Percentiles rank a stretch among this genome's conserved stretches.
These are phyloP conservation scores for Betta splendens DNA, from an alignment of 2,797 vertebrate species.

Conservation along the genomic window DNA sequence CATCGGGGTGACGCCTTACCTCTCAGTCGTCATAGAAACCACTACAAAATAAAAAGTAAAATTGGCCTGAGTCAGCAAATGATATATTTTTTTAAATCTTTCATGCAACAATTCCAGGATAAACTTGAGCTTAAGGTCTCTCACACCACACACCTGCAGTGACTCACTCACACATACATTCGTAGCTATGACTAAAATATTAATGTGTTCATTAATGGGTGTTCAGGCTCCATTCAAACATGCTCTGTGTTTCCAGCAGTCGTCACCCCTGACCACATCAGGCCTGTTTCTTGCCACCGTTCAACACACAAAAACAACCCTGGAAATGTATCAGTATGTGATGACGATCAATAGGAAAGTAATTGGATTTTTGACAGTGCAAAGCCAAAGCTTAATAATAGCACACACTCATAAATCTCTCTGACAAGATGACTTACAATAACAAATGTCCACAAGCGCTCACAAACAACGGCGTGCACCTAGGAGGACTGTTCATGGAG, in stretches of 20 bases:
- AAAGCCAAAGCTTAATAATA: conserved; percentile 66
- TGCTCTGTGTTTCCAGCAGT: not conserved
- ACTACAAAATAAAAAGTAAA: conserved; percentile 38
- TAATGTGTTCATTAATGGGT: conserved; percentile 14
- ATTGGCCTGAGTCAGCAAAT: conserved; percentile 43
- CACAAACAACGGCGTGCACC: conserved; percentile 29
- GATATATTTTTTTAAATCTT: conserved; percentile 35
- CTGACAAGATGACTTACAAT: conserved; percentile 58
- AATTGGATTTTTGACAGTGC: conserved; percentile 69
- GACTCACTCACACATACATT: conserved; percentile 26
- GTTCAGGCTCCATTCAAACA: conserved; percentile 25
- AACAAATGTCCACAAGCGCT: conserved; percentile 47
- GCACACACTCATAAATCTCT: conserved; percentile 68
- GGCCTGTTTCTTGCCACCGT: conserved; percentile 20
- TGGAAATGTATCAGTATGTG: conserved; percentile 61
- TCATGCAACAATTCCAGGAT: conserved; percentile 8
- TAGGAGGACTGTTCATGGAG: conserved; percentile 20
- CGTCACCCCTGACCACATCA: conserved; percentile 6
- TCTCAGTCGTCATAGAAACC: conserved; percentile 49
- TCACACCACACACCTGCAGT: conserved; percentile 16
- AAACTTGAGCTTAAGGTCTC: conserved; percentile 37
- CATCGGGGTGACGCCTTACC: not conserved
- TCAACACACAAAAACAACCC: conserved; percentile 47
- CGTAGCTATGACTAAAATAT: conserved; percentile 26
- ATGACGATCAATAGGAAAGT: conserved; percentile 73